Evolutionary conservation across 30 jellyfish, hydroid and myxozoan genomes (phyloP).

Genomic region (Hydra vulgaris): DNA sequence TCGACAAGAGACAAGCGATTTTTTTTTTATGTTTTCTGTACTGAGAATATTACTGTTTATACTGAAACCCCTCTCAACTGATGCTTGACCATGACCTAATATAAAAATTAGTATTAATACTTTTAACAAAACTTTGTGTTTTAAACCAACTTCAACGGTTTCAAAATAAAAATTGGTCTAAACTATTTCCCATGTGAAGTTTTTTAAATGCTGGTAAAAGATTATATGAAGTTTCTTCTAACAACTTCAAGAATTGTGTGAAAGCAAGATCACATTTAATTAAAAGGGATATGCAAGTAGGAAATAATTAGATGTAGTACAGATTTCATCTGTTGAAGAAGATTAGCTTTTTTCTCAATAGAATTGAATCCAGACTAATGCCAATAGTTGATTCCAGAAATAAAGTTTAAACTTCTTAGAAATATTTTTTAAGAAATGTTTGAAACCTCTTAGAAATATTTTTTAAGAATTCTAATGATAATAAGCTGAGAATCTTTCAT

Average conservation of each 20-base stretch:
- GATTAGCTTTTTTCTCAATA: neutral
- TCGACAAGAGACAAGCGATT: neutral
- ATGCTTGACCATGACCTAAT: neutral
- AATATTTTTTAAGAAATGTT: too few species aligned
- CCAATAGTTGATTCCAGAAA: neutral
- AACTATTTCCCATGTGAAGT: too few species aligned
- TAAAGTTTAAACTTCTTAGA: neutral
- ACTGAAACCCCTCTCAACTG: constrained; percentile 9
- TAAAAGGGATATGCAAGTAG: neutral
- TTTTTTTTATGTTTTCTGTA: neutral
- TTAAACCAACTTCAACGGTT: neutral
- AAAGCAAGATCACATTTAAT: neutral
- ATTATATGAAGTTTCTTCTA: neutral
- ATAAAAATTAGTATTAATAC: neutral
- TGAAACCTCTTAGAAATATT: neutral
- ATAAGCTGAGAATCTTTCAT: neutral
- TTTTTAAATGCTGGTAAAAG: neutral
- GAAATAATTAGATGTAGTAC: neutral
- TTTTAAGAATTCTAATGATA: neutral
- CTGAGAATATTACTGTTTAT: neutral
- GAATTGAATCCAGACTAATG: neutral
- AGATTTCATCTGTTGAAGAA: neutral
- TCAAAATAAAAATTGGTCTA: constrained; percentile 3
- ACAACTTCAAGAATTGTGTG: neutral
- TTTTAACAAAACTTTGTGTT: neutral